A percentile compares a stretch with the other conserved stretches of the same genome.
Conservation (phyloP, 2,113 vertebrate genomes). For the Rhynchomys soricoides region DNA sequence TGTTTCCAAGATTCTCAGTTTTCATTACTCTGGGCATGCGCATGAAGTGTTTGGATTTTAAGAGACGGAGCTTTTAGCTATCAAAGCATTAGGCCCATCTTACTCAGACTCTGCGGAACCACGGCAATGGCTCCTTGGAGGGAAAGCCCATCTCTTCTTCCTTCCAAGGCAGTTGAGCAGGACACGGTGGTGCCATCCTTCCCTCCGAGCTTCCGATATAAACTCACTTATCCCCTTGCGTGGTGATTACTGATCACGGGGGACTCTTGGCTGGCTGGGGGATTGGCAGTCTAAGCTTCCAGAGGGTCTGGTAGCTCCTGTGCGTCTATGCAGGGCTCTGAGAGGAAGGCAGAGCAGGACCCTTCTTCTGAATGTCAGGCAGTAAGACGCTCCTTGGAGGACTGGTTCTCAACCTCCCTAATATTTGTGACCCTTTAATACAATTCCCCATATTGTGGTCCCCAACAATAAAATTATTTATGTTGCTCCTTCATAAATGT, state of each 20-base stretch:
- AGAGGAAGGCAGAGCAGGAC: neutral
- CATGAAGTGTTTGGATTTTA: constrained; percentile 24
- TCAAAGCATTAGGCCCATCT: neutral
- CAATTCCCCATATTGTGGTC: neutral
- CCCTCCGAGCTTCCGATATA: constrained; percentile 18
- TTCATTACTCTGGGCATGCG: neutral
- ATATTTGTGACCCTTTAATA: neutral
- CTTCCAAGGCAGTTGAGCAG: constrained; percentile 16
- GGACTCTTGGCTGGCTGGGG: neutral
- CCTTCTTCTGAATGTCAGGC: neutral
- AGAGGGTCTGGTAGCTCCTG: neutral
- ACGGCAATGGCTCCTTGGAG: constrained; percentile 46
- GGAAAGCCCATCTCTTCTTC: constrained; percentile 17
- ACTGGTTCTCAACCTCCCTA: neutral
- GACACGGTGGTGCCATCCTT: constrained; percentile 11
- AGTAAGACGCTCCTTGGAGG: neutral
- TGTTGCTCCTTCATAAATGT: neutral
- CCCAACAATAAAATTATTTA: neutral
- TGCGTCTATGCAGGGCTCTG: neutral
- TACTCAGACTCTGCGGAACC: constrained; percentile 62
- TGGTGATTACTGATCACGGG: neutral
- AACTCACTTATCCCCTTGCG: neutral
- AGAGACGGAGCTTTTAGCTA: constrained; percentile 38
- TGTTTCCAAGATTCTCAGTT: constrained; percentile 6
- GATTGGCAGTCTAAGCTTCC: neutral